These are phyloP conservation scores for Theretra japonica DNA, from an alignment of 2,888 invertebrate genomes.

Conservation along the genomic window DNA sequence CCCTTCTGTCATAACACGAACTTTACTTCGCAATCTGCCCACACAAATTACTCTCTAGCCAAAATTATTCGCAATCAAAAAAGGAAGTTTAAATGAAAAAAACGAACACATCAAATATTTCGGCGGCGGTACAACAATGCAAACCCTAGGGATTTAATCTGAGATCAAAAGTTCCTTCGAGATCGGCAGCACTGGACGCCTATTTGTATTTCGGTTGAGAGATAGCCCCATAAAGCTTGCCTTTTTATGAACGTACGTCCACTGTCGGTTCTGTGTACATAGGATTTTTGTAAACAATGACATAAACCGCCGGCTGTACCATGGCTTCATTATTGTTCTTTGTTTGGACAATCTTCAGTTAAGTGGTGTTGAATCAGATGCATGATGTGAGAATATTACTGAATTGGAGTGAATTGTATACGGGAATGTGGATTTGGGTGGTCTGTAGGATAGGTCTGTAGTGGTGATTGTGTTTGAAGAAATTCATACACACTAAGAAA, in stretches of 20 bases:
- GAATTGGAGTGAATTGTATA: background rate
- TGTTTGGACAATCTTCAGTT: conserved; percentile 29
- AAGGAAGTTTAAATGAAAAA: background rate
- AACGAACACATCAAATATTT: conserved; percentile 9
- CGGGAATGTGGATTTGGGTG: background rate
- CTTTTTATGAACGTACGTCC: conserved; percentile 42
- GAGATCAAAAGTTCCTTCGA: conserved; percentile 54
- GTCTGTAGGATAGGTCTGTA: too few relatives aligned
- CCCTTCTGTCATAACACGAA: background rate
- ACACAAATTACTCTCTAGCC: background rate
- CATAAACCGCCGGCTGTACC: conserved; percentile 31
- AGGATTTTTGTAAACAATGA: conserved; percentile 39
- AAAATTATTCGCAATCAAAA: background rate
- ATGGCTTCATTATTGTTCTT: conserved; percentile 30
- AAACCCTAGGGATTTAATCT: conserved; percentile 51
- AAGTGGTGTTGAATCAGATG: conserved; percentile 22
- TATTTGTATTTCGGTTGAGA: conserved; percentile 51
- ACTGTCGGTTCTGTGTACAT: conserved; percentile 39
- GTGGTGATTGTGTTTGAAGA: too few relatives aligned
- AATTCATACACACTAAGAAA: too few relatives aligned
- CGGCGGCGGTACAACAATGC: conserved; percentile 9
- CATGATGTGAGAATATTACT: background rate
- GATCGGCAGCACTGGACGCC: conserved; percentile 40
- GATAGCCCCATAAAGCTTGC: conserved; percentile 43
- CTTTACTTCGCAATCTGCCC: background rate